These are phyloP conservation scores for Drosophila pruinosa DNA, from an alignment of 1,140 invertebrate genomes.

Conservation along the genomic window DNA sequence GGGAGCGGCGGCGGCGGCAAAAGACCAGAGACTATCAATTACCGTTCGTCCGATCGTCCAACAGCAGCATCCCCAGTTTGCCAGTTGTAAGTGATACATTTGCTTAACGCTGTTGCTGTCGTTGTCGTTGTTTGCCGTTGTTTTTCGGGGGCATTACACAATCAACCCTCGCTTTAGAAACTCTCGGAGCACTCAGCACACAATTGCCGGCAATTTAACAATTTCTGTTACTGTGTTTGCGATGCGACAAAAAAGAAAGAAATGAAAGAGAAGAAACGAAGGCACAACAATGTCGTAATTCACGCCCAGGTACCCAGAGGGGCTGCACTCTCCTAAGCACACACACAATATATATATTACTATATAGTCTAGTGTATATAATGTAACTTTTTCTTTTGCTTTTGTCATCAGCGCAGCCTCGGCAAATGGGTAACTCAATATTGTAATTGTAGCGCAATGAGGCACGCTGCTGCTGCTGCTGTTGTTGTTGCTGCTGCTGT, in stretches of 20 bases:
- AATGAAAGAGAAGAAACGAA: background rate
- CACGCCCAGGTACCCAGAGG: slow-evolving; percentile 69
- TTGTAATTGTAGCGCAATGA: slow-evolving; percentile 83
- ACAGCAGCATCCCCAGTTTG: slow-evolving; percentile 34
- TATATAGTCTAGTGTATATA: slow-evolving; percentile 27
- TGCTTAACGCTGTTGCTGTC: slow-evolving; percentile 9
- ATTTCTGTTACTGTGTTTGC: slow-evolving; percentile 53
- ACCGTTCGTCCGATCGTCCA: slow-evolving; percentile 48
- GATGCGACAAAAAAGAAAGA: slow-evolving; percentile 28
- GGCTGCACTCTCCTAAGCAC: slow-evolving; percentile 14
- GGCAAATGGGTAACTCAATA: slow-evolving; percentile 82
- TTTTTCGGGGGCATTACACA: slow-evolving; percentile 34
- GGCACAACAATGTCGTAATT: slow-evolving; percentile 76
- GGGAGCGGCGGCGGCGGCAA: slow-evolving; percentile 11
- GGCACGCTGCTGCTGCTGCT: slow-evolving; percentile 59
- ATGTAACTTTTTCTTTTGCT: slow-evolving; percentile 59
- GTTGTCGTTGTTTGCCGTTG: background rate
- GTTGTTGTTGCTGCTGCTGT: slow-evolving; percentile 47
- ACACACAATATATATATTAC: slow-evolving; percentile 1
- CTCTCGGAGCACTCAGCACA: slow-evolving; percentile 15
- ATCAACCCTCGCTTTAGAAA: slow-evolving; percentile 51
- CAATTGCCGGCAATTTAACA: slow-evolving; percentile 71
- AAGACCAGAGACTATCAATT: slow-evolving; percentile 61
- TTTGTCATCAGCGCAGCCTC: slow-evolving; percentile 44
- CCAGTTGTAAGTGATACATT: slow-evolving; percentile 51